Evolutionary conservation across 2,797 vertebrate genomes (phyloP), one percentile per base, ranked within the genome.

Genomic region (Diplodus sargus): DNA sequence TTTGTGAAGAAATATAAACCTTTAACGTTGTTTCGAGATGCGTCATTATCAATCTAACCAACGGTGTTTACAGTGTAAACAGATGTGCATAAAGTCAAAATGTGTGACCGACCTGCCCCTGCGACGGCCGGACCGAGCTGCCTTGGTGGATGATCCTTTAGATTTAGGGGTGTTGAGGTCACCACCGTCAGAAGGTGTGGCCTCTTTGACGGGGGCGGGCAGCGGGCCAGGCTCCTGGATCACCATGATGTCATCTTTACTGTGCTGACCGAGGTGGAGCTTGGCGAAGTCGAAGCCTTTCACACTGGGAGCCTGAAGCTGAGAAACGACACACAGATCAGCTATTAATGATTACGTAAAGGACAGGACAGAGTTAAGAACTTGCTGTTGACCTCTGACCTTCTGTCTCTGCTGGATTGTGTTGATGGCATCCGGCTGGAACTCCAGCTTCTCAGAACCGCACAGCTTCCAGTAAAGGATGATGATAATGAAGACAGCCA

Each of bases 391-490:
- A 52, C 54, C 57, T 63, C 93, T 94, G 89, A 99, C 98, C 97
- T 99, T 99, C 92, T 99, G 98, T 71, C 98, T 94, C 91, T 99
- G 98, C 91, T 99, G 98, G 84, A 99, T 95, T 90, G 96, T 98
- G 95, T 95, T 97, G 84, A 99, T 96, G 0, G 97, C 95, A 15
- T 99, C 98, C 0, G 98, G 97, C 87, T 99, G 98, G 74, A 99
- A 99, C 92, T 99, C 98, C 45, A 99, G 93, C 85, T 99, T 99
- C 93, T 99, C 98, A 0, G 98, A 98, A 85, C 97, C 96, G 45
- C 98, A 99, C 56, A 99, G 95, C 39, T 99, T 99, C 97, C 98
- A 99, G 93, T 99, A 99, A 51, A 99, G 97, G 91, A 99, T 97
- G 91, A 96, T 87, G 42, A 99, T 95, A 9, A 99, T 98, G 89